Base-by-base conservation (phyloP, 2,888 invertebrate genomes). In the Leptogaster cylindrica region DNA sequence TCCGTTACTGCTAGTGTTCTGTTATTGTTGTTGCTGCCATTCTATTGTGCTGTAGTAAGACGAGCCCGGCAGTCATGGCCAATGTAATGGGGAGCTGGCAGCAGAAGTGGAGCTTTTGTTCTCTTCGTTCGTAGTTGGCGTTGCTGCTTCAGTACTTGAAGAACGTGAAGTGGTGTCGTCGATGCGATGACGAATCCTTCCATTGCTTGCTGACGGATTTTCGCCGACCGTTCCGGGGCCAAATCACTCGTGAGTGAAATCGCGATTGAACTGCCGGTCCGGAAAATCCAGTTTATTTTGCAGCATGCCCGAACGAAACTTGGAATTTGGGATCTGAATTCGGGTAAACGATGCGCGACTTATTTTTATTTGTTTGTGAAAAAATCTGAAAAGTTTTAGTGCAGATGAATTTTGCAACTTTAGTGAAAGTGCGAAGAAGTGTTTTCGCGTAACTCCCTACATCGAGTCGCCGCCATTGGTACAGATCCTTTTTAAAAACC, bases 141-240 rank as follows among this genome's bases (percentile, higher is more conserved):
- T 31, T 18, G 14, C 31, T 36, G 44, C 39, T n/a, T 27, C 52
- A 18, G 14, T 39, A 12, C 55, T 25, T 12, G 44, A 6, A 55
- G 36, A 39, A 44, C 25, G 28, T 46, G 55, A 64, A 63, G 28
- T 23, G 39, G 68, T 48, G 31, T 23, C 31, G 39, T 41, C 27
- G 20, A 46, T 51, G 51, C 36, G 52, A 36, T 61, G 61, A 61
- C 61, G 61, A 61, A 61, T 61, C 44, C 44, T 27, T 25, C 48
- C n/a, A n/a, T 48, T 1, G 41, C 18, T 41, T 41, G 14, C 41
- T 41, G n/a, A 41, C 2, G 5, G 6, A 18, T 41, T 41, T 41
- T 41, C 14, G 41, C 41, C 10, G 44, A 25, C 7, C 8, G 18
- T 44, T 44, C 46, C 16, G 46, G 20, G 46, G 20, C 46, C n/a